phyloP scores from a whole-genome alignment of 2,888 invertebrate genomes.

The Helicoverpa assulta region DNA sequence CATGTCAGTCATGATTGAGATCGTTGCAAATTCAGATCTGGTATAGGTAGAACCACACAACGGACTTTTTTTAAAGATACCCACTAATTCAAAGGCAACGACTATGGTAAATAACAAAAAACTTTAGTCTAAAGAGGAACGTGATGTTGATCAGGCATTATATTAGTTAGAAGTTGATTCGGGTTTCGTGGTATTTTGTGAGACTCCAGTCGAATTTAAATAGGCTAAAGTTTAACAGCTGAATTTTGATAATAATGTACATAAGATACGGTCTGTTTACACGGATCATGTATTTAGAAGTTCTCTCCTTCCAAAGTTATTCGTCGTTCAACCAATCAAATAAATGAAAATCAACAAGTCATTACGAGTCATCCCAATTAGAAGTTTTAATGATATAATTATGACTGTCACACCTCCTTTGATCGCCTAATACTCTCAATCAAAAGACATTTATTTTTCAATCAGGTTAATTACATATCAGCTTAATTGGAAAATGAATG shows the following conservation, averaged over 20 bases:
- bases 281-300: not conserved
- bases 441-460: slow-evolving; percentile 1
- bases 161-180: not conserved
- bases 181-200: not conserved
- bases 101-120: slow-evolving; percentile 25
- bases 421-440: not conserved
- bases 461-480: not conserved
- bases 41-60: slow-evolving; percentile 1
- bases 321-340: not conserved
- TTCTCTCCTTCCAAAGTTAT: not conserved
- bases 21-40: slow-evolving; percentile 11
- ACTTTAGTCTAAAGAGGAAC: slow-evolving; percentile 11
- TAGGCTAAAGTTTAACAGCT: not conserved
- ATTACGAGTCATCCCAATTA: not conserved
- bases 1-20: slow-evolving; percentile 12
- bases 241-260: not conserved
- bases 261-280: not conserved
- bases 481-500: not conserved
- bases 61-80: too few relatives aligned
- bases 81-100: not conserved
- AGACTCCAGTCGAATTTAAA: not conserved
- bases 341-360: not conserved
- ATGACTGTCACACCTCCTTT: not conserved
- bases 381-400: not conserved
- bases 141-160: slow-evolving; percentile 11